Percentiles rank a stretch among this genome's conserved stretches.
phyloP scores from a whole-genome alignment of 2,113 vertebrate species.

The Podilymbus podiceps region DNA sequence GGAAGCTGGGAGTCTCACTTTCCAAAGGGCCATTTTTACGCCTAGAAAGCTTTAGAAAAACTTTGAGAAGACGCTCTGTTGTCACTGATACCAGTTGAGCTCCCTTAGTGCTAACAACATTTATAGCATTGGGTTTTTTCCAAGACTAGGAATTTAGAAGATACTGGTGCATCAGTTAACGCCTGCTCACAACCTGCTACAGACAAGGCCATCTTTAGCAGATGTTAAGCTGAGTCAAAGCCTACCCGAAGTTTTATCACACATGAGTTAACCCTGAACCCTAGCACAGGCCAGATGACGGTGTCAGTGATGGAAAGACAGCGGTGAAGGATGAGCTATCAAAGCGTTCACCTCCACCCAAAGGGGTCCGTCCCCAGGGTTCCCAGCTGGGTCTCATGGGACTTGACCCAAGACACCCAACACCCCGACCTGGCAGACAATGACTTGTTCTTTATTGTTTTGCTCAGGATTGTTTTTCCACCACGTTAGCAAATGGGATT shows the following conservation, averaged over 20 bases:
- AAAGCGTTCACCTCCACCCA: background rate
- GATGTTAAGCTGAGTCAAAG: background rate
- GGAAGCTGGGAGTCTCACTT: background rate
- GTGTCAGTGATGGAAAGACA: background rate
- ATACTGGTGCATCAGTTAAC: background rate
- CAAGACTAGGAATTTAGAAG: background rate
- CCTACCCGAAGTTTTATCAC: background rate
- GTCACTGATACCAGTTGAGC: background rate
- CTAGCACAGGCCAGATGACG: background rate
- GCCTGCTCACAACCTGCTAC: background rate
- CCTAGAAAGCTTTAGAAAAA: background rate
- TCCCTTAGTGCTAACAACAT: background rate
- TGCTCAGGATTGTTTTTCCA: background rate
- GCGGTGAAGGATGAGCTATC: background rate
- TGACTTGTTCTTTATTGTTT: background rate
- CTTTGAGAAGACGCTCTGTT: background rate
- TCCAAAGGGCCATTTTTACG: background rate
- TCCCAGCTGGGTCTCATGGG: accelerated
- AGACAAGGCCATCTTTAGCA: background rate
- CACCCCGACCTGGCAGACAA: background rate
- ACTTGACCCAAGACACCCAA: background rate
- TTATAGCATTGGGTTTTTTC: background rate
- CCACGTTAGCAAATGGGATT: background rate
- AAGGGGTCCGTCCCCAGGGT: background rate
- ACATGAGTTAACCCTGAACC: background rate